Evolutionary conservation across 2,888 invertebrate species (phyloP).

Genomic region (Atethmia centrago): DNA sequence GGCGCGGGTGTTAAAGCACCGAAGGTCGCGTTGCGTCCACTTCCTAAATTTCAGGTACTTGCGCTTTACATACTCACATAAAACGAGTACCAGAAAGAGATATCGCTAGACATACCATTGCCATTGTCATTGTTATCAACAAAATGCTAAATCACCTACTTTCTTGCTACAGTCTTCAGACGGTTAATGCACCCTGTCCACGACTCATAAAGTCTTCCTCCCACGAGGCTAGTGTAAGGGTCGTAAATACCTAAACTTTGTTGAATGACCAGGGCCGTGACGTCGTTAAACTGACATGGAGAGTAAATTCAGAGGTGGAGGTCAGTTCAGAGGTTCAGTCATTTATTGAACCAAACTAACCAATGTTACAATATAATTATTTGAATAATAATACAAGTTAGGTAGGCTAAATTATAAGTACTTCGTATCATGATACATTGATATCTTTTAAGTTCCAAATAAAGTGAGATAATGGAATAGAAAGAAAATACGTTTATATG

Average conservation of each 20-base stretch:
- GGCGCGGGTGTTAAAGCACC: no score
- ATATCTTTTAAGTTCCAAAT: not conserved
- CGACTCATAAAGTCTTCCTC: constrained; percentile 20
- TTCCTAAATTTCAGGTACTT: no score
- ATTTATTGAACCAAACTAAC: not conserved
- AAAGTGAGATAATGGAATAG: not conserved
- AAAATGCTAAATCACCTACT: not conserved
- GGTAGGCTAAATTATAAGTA: no score
- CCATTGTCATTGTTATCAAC: not conserved
- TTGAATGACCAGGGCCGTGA: not conserved
- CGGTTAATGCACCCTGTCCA: constrained; percentile 26
- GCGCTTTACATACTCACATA: not conserved
- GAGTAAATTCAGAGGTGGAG: not conserved
- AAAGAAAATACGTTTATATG: no score
- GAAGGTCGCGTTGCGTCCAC: no score
- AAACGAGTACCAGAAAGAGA: not conserved
- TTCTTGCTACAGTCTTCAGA: not conserved
- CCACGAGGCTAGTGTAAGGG: constrained; percentile 3
- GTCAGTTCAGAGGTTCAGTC: no score
- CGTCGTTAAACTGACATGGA: constrained; percentile 3
- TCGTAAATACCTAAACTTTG: constrained; percentile 2
- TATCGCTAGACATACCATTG: not conserved
- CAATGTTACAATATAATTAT: not conserved
- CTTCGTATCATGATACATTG: not conserved
- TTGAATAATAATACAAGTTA: no score